These are phyloP conservation scores for Notarius quadriscutis DNA, from an alignment of 2,113 vertebrate genomes.

Conservation along the genomic window DNA sequence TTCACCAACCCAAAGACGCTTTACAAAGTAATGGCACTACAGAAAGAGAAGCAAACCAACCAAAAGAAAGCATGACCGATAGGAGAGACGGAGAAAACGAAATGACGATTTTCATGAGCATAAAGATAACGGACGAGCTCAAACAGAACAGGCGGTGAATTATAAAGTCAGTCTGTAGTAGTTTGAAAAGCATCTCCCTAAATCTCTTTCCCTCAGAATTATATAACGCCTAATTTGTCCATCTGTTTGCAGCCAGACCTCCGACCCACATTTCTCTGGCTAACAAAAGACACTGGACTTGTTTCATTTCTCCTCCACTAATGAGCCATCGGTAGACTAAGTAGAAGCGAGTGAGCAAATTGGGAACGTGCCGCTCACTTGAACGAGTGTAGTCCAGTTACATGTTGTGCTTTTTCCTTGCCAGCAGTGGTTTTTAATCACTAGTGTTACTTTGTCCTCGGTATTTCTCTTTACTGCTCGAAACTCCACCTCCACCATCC, in stretches of 20 bases:
- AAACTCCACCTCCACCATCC: conserved; percentile 1
- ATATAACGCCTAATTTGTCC: background rate
- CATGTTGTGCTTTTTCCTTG: background rate
- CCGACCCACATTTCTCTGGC: conserved; percentile 2
- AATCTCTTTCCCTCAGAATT: background rate
- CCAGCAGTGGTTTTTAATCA: background rate
- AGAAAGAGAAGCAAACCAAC: no score
- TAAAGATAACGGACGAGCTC: no score
- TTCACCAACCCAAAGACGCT: no score
- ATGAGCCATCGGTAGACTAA: background rate
- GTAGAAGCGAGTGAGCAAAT: background rate
- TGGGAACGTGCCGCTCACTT: background rate
- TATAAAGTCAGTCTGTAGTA: background rate
- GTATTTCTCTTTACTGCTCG: background rate
- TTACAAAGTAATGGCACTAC: no score
- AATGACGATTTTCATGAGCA: no score
- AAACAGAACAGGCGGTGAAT: no score
- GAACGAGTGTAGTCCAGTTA: background rate
- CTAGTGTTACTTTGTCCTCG: conserved; percentile 21
- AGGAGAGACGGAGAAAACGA: no score
- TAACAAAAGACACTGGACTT: background rate
- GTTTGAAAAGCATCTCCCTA: background rate
- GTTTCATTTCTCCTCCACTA: background rate
- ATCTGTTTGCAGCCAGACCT: conserved; percentile 12
- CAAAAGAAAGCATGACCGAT: no score